Evolutionary conservation across 2,113 vertebrate genomes (phyloP).

Genomic region (Orthonyx spaldingii): DNA sequence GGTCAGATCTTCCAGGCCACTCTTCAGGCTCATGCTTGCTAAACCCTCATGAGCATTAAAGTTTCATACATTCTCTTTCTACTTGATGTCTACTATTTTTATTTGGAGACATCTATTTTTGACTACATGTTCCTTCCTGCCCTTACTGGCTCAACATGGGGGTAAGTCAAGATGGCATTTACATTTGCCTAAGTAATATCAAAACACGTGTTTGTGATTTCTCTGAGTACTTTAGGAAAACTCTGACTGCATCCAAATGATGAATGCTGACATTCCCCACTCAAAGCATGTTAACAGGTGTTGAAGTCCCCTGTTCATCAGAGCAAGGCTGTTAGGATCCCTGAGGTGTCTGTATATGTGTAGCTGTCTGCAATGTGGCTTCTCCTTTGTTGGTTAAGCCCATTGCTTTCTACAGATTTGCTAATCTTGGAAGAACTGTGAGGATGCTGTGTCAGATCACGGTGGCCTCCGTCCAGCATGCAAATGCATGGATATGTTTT

Average conservation of each 20-base stretch:
- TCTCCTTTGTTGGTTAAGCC: constrained; percentile 29
- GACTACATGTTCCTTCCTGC: not conserved
- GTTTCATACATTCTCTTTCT: not conserved
- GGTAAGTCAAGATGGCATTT: not conserved
- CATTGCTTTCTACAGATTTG: constrained; percentile 47
- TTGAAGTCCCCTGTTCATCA: not conserved
- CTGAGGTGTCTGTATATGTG: not conserved
- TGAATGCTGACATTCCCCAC: not conserved
- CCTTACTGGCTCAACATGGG: not conserved
- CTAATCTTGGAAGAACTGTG: constrained; percentile 57
- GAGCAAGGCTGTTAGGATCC: not conserved
- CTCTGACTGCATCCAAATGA: not conserved
- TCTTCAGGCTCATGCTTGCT: not conserved
- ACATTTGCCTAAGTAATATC: not conserved
- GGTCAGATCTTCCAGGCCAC: not conserved
- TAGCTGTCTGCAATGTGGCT: not conserved
- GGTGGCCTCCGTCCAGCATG: constrained; percentile 64
- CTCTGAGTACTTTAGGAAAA: not conserved
- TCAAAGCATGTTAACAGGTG: not conserved
- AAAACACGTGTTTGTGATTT: not conserved
- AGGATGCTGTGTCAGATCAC: constrained; percentile 42
- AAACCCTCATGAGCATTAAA: not conserved
- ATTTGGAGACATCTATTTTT: not conserved
- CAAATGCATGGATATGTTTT: constrained; percentile 59
- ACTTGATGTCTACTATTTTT: not conserved